Evolutionary conservation across 2,888 invertebrate species (phyloP), one percentile per base, ranked within the genome.

Genomic region (Rutpela maculata): DNA sequence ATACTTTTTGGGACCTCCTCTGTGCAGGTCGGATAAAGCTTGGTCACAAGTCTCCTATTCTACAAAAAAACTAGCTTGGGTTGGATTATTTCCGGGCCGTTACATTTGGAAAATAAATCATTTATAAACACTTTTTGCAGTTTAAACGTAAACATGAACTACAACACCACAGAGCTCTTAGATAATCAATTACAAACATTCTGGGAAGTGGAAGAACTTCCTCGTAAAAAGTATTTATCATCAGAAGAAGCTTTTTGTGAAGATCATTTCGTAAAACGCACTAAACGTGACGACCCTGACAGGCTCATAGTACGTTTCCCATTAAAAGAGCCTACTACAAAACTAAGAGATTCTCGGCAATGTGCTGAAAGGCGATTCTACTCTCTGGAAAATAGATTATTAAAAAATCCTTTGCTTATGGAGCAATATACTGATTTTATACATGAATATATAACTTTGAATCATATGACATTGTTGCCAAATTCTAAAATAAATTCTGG

Each of bases 1-100:
- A 74, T 11, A 74, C 60, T 15, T 74, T 74, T 67, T 74, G 67
- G 74, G 60, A 68, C n/a, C 55, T 63, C 11, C 26, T 74, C n/a
- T 74, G 68, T 55, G 62, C 55, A 38, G 74, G 74, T 26, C 63
- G 69, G 55, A 62, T 74, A 38, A 74, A 63, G 35, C 57, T 69
- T 12, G 67, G 38, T 1, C 22, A 10, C 31, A 68, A 67, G 63
- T 10, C 56, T 60, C 62, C 55, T 9, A 35, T 38, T 17, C 18
- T 63, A 12, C 63, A 63, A 63, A 63, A 63, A 63, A 63, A n/a
- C n/a, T 26, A 35, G 38, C 18, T 63, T 63, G 18, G 18, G 63
- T 17, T 63, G 63, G 63, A 31, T 63, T 38, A 38, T 63, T 10
- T 63, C 63, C 17, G 63, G 63, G 11, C 63, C 63, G 1, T 2